Evolutionary conservation across 2,888 invertebrate species (phyloP).

Genomic region (Drosophila aldrichi): DNA sequence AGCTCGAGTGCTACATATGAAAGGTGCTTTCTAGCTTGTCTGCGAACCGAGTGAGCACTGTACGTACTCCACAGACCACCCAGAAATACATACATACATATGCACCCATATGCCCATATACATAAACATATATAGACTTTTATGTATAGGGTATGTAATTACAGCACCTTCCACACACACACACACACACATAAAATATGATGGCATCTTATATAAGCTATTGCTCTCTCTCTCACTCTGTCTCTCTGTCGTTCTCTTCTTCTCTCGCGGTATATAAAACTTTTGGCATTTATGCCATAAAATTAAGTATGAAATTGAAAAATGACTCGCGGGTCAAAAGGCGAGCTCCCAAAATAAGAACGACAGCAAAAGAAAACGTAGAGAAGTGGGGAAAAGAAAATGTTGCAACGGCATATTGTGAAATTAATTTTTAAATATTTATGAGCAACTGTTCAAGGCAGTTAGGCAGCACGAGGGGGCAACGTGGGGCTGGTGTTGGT

Average conservation of each 20-base stretch:
- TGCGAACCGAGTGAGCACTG: constrained; percentile 5
- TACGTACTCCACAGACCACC: not conserved
- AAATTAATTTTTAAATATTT: constrained; percentile 84
- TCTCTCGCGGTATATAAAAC: constrained; percentile 48
- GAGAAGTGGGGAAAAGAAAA: constrained; percentile 15
- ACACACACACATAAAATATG: constrained; percentile 64
- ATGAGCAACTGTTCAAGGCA: constrained; percentile 64
- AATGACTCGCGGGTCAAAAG: constrained; percentile 62
- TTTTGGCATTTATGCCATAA: constrained; percentile 76
- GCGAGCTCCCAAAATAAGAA: constrained; percentile 14
- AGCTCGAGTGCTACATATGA: constrained; percentile 72
- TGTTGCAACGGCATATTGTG: constrained; percentile 66
- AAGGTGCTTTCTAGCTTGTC: constrained; percentile 65
- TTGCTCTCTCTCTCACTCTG: not conserved
- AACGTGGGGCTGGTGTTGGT: not conserved
- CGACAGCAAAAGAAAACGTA: not conserved
- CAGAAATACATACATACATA: constrained; percentile 40
- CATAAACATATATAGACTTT: constrained; percentile 39
- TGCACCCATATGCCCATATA: constrained; percentile 35
- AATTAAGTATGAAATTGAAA: constrained; percentile 82
- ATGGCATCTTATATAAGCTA: constrained; percentile 66
- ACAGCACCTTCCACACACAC: constrained; percentile 58
- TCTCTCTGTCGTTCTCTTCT: not conserved
- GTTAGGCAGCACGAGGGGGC: constrained; percentile 36
- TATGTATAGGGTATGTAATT: constrained; percentile 44